Evolutionary conservation across 2,797 vertebrate genomes (phyloP).

Genomic region (Phaenicophaeus curvirostris): DNA sequence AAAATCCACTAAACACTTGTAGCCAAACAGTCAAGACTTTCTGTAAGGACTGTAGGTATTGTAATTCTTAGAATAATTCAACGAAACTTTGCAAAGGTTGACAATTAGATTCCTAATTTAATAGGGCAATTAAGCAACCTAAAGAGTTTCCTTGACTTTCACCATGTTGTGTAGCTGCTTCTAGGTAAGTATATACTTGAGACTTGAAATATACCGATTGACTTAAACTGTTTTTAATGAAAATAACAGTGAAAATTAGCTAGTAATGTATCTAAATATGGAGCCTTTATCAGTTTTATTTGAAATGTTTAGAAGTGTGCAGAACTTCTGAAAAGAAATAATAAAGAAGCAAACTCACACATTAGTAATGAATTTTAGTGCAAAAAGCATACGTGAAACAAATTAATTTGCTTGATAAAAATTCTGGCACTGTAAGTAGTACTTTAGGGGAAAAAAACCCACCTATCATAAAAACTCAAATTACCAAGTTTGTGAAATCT

Average conservation of each 20-base stretch:
- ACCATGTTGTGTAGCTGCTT: background rate
- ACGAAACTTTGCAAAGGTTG: background rate
- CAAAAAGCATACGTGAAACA: background rate
- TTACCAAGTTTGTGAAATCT: background rate
- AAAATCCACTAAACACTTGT: background rate
- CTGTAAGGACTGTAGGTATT: background rate
- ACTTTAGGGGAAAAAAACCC: background rate
- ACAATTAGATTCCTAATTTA: background rate
- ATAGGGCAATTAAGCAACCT: background rate
- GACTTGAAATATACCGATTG: background rate
- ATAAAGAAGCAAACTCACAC: background rate
- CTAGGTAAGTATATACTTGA: background rate
- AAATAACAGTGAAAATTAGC: background rate
- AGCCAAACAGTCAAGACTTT: background rate
- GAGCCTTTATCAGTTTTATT: background rate
- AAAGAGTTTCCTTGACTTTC: background rate
- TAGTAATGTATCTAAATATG: background rate
- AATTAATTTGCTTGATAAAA: background rate
- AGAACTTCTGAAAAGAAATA: background rate
- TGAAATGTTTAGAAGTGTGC: background rate
- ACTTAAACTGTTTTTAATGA: background rate
- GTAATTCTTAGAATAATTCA: background rate
- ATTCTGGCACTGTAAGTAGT: background rate
- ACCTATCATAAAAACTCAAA: background rate
- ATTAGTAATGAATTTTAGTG: background rate